phyloP scores from a whole-genome alignment of 2,113 vertebrate species.

The Suricata suricatta region DNA sequence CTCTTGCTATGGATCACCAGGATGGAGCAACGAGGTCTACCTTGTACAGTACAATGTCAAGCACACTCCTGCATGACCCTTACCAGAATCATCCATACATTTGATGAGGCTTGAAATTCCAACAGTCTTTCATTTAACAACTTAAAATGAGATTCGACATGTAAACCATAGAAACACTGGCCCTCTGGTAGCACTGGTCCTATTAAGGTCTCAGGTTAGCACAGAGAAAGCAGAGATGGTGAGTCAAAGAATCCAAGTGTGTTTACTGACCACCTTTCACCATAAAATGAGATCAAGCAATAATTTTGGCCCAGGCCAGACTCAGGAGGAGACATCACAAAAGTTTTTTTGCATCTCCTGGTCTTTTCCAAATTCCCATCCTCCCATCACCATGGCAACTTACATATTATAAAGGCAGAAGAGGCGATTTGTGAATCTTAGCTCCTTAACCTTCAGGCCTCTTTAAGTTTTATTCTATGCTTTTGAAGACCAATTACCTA shows the following conservation, averaged over 20 bases:
- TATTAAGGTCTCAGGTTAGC: background rate
- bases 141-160: slow-evolving; percentile 25
- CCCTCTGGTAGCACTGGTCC: background rate
- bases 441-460: slow-evolving; percentile 48
- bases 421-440: slow-evolving; percentile 23
- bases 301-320: background rate
- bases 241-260: background rate
- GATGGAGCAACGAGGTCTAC: background rate
- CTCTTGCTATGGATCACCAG: background rate
- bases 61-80: background rate
- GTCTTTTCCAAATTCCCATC: slow-evolving; percentile 36
- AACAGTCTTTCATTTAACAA: background rate
- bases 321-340: background rate
- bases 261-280: background rate
- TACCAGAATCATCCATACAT: background rate
- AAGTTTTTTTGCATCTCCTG: slow-evolving; percentile 18
- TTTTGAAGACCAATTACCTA: background rate
- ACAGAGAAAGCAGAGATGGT: background rate
- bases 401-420: slow-evolving; percentile 5
- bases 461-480: slow-evolving; percentile 33
- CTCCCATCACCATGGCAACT: slow-evolving; percentile 46
- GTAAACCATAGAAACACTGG: background rate
- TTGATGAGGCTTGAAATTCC: background rate
- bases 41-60: background rate
- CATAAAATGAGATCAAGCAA: background rate